phyloP scores from a whole-genome alignment of 2,113 vertebrate genomes.

The Lepus europaeus region DNA sequence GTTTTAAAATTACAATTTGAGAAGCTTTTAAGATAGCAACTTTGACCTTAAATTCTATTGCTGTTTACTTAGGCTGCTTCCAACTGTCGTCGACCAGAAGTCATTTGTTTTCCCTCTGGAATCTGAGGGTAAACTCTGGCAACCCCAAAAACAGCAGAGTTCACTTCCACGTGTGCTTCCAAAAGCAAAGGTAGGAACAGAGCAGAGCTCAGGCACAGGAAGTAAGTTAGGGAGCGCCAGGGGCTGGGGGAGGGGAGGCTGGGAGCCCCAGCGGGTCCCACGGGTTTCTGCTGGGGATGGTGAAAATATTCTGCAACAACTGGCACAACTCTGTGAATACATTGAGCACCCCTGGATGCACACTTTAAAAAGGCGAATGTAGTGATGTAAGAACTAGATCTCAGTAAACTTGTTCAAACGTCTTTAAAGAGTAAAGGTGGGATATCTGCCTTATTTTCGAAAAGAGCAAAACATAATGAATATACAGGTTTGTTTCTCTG shows the following conservation, averaged over 20 bases:
- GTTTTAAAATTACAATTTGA: constrained; percentile 57
- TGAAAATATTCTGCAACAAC: constrained; percentile 12
- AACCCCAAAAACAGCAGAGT: background rate
- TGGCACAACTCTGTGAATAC: background rate
- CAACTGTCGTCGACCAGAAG: constrained; percentile 81
- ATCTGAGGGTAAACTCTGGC: constrained; percentile 71
- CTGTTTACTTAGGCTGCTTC: constrained; percentile 86
- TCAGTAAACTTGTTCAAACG: background rate
- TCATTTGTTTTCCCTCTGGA: constrained; percentile 81
- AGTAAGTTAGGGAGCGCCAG: background rate
- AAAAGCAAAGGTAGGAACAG: constrained; percentile 88
- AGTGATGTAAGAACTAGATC: background rate
- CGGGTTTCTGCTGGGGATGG: background rate
- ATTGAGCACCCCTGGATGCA: background rate
- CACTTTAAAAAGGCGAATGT: constrained; percentile 1
- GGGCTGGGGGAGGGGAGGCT: background rate
- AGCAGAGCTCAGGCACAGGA: background rate
- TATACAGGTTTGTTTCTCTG: background rate
- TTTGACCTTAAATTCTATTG: constrained; percentile 55
- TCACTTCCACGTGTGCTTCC: constrained; percentile 66
- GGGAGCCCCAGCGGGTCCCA: background rate
- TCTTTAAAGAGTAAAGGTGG: background rate
- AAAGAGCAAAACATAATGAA: background rate
- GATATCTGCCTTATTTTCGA: background rate
- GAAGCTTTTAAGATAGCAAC: constrained; percentile 1